Percentiles rank a stretch among this genome's conserved stretches.
phyloP scores from a whole-genome alignment of 1,140 invertebrate genomes.

The Megalonaias nervosa region DNA sequence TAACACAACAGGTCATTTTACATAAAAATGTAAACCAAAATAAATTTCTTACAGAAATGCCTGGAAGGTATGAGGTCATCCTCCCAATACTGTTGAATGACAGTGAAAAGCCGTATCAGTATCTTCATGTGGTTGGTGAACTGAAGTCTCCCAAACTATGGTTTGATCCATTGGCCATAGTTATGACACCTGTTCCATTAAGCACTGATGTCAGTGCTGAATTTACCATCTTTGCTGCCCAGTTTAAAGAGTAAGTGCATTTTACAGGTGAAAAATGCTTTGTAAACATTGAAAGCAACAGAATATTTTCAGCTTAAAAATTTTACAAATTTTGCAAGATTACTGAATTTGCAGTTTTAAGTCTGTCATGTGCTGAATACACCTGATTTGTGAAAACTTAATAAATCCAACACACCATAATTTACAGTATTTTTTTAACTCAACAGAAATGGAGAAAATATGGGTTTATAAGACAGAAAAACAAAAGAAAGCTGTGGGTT shows the following conservation, averaged over 20 bases:
- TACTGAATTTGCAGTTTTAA: too few species aligned
- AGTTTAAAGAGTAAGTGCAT: constrained; percentile 65
- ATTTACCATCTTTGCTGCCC: constrained; percentile 61
- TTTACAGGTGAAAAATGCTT: too few species aligned
- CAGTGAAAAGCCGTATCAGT: constrained; percentile 64
- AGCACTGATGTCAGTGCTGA: constrained; percentile 58
- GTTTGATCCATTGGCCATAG: constrained; percentile 68
- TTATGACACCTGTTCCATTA: constrained; percentile 68
- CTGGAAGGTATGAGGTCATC: constrained; percentile 57
- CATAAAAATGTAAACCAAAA: not conserved
- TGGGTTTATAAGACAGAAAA: too few species aligned
- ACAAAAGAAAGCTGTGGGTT: too few species aligned
- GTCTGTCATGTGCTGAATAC: too few species aligned
- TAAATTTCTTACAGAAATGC: constrained; percentile 46
- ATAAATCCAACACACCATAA: too few species aligned
- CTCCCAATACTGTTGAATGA: constrained; percentile 67
- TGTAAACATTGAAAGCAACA: too few species aligned
- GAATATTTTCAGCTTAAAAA: too few species aligned
- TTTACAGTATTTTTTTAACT: too few species aligned
- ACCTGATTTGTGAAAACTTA: too few species aligned
- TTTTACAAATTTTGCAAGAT: too few species aligned
- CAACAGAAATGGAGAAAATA: too few species aligned
- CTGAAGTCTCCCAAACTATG: constrained; percentile 62
- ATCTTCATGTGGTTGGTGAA: constrained; percentile 61
- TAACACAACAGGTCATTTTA: not conserved